These are phyloP conservation scores for Enteromius paludinosus DNA, from an alignment of 2,797 vertebrate genomes.

Conservation along the genomic window DNA sequence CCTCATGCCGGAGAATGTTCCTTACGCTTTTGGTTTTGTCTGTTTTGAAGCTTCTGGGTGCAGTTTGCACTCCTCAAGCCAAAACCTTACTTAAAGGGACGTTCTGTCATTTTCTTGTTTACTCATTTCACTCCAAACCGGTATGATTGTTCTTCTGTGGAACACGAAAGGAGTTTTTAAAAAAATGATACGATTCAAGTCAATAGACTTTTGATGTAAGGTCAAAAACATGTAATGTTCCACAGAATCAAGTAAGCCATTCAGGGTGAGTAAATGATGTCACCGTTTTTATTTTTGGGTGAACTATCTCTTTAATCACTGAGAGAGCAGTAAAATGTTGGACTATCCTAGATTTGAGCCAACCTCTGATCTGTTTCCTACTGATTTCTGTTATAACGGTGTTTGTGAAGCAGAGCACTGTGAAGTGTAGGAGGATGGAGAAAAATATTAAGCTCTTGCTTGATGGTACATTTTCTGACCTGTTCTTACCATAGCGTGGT, in stretches of 20 bases:
- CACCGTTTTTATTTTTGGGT: background rate
- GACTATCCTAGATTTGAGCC: background rate
- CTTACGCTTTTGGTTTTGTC: background rate
- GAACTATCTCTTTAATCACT: background rate
- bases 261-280: background rate
- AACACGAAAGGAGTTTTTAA: background rate
- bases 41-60: background rate
- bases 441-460: background rate
- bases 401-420: background rate
- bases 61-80: background rate
- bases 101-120: background rate
- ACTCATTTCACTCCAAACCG: background rate
- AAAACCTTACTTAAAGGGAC: conserved; percentile 1
- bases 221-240: background rate
- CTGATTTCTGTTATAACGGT: background rate
- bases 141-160: background rate
- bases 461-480: background rate
- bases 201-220: background rate
- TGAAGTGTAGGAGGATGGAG: conserved; percentile 24
- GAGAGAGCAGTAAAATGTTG: background rate
- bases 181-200: background rate
- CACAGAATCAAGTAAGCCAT: background rate
- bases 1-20: conserved; percentile 7
- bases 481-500: background rate
- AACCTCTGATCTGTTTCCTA: background rate